Evolutionary conservation across 2,797 vertebrate species (phyloP).

Genomic region (Alca torda): DNA sequence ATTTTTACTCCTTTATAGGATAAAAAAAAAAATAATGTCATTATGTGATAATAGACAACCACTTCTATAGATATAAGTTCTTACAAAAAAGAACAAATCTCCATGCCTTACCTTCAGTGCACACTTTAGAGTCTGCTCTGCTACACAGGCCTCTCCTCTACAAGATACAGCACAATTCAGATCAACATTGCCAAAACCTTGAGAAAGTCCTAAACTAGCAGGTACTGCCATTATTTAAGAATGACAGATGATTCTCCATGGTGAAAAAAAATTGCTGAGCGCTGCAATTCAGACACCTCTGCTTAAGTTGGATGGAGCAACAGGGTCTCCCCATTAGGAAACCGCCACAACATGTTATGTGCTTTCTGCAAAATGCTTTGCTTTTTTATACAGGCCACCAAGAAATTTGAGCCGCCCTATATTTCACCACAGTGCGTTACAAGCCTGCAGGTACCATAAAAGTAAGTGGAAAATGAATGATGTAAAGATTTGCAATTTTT

Average conservation of each 20-base stretch:
- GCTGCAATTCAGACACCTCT: not conserved
- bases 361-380: not conserved
- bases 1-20: not conserved
- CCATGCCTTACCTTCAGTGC: not conserved
- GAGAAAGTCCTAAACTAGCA: conserved; percentile 23
- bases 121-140: not conserved
- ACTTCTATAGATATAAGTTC: not conserved
- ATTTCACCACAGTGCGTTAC: not conserved
- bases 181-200: not conserved
- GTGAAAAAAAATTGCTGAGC: conserved; percentile 9
- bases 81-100: not conserved
- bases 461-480: not conserved
- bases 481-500: not conserved
- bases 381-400: not conserved
- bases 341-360: not conserved
- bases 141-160: not conserved
- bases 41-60: not conserved
- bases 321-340: not conserved
- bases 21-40: not conserved
- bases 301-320: not conserved
- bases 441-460: not conserved
- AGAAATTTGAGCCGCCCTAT: not conserved
- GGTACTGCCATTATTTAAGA: conserved; percentile 13
- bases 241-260: not conserved
- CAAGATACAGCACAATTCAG: not conserved